phyloP scores from a whole-genome alignment of 2,797 vertebrate genomes.

The Glyptemys insculpta region DNA sequence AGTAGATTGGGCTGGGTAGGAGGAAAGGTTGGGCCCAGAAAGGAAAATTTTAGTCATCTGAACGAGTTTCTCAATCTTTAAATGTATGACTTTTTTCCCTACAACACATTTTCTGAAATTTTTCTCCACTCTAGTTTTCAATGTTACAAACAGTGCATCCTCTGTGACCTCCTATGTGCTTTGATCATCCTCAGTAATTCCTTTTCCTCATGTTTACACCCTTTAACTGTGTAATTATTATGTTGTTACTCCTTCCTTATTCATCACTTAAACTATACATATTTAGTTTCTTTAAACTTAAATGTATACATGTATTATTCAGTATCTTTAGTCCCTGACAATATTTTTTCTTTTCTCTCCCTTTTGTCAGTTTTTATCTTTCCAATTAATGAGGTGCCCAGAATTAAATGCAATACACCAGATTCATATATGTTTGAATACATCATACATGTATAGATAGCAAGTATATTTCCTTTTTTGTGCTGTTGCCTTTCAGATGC shows the following conservation, averaged over 20 bases:
- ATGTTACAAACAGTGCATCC: background rate
- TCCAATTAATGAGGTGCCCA: background rate
- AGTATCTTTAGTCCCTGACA: background rate
- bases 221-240: background rate
- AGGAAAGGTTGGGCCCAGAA: background rate
- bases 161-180: background rate
- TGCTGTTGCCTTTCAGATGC: background rate
- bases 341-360: background rate
- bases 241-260: background rate
- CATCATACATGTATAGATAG: background rate
- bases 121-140: background rate
- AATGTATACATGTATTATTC: background rate
- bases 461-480: background rate
- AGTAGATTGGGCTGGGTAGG: background rate
- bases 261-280: background rate
- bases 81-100: background rate
- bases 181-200: background rate
- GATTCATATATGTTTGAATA: background rate
- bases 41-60: background rate
- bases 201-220: background rate
- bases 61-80: background rate
- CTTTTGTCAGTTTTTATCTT: background rate
- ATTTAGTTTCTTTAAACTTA: background rate
- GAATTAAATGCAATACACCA: background rate
- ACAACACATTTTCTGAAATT: background rate